phyloP scores from a whole-genome alignment of 2,888 invertebrate species.

The Minunthozetes semirufus region DNA sequence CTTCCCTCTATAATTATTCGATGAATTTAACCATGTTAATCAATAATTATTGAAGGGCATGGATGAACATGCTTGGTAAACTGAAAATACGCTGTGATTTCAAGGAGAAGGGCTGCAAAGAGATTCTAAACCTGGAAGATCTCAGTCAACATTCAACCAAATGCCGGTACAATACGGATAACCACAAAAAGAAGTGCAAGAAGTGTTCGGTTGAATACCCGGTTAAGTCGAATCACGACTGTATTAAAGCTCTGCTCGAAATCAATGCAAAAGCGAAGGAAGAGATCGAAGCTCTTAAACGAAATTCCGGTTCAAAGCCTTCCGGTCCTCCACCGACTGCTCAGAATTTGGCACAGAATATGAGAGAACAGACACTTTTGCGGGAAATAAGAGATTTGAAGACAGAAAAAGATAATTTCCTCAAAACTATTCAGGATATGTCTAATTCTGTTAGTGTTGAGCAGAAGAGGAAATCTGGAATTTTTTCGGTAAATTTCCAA shows the following conservation, averaged over 20 bases:
- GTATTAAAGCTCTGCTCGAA: constrained; percentile 3
- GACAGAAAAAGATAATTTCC: not conserved
- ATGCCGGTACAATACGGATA: constrained; percentile 3
- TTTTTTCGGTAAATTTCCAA: not conserved
- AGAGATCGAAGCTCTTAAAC: not conserved
- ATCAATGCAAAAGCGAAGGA: not conserved
- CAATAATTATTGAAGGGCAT: not conserved
- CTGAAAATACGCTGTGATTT: constrained; percentile 7
- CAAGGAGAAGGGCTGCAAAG: constrained; percentile 16
- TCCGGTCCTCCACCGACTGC: not conserved
- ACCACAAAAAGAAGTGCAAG: not conserved
- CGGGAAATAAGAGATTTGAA: not conserved
- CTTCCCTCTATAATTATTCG: too few species aligned
- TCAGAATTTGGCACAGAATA: not conserved
- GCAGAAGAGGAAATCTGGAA: not conserved
- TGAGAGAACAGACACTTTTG: not conserved
- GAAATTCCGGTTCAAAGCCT: not conserved
- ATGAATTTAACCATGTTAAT: too few species aligned
- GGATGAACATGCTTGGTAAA: constrained; percentile 18
- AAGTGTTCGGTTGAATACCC: constrained; percentile 9
- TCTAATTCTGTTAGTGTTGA: not conserved
- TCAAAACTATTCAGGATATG: constrained; percentile 18
- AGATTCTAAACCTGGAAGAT: not conserved
- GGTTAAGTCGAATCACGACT: not conserved
- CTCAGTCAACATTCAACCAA: not conserved